Base-by-base conservation (phyloP, 2,888 invertebrate genomes). In the Epinotia bilunana region DNA sequence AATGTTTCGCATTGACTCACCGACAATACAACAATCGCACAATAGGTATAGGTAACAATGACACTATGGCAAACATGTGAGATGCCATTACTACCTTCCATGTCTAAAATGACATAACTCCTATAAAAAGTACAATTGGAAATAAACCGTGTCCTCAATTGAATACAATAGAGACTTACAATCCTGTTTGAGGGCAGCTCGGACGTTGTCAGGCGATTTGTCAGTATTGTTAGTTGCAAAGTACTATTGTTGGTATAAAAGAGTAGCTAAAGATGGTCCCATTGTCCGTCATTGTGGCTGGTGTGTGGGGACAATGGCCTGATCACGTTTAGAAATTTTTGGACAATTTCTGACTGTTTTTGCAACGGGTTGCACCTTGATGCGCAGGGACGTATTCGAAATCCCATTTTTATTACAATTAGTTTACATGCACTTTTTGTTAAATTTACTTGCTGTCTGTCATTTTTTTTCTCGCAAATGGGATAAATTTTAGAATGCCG, bases 311-410 rank as follows among this genome's bases (percentile, higher is more conserved):
- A 94, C 93, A 94, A 93, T 88, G 87, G 81, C 68, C 81, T 86
- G 91, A 91, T 91, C 91, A 89, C 91, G 90, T 91, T 92, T 89
- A 88, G 89, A 90, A 85, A 90, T 87, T 93, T 92, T 93, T 92
- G 93, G 92, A 92, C 92, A 93, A 92, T 93, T 92, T 91, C 87
- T 85, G 87, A 81, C 83, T 79, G 87, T 92, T 93, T 93, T 93
- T 93, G 92, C 93, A 92, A 93, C 91, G 92, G 92, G 91, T 93
- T 93, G 92, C 93, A 94, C 93, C 93, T 93, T 94, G 91, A 82
- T 79, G 72, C 1, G 18, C 90, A 89, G 93, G 78, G 86, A 3
- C 79, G 92, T 76, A 91, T 76, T 74, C 53, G 49, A 39, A n/a
- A n/a, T 49, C 13, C 16, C 16, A 13, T 49, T 1, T 49, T n/a